phyloP scores from a whole-genome alignment of 2,797 vertebrate genomes.

The Oreochromis grahami region DNA sequence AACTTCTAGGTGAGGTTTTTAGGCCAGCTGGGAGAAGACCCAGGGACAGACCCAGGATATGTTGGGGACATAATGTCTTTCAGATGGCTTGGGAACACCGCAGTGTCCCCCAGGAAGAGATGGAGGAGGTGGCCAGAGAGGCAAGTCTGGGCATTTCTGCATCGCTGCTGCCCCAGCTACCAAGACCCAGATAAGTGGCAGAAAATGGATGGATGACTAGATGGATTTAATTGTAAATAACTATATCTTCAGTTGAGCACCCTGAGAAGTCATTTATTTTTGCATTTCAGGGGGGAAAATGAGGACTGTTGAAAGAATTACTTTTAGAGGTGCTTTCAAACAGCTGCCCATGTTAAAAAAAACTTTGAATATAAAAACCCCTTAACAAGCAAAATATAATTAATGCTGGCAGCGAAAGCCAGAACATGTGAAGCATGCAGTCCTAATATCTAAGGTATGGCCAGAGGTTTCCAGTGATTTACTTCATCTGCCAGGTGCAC shows the following conservation, averaged over 20 bases:
- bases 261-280: not conserved
- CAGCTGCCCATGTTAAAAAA: conserved; percentile 12
- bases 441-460: conserved; percentile 19
- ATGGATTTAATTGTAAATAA: not conserved
- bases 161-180: not conserved
- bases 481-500: conserved; percentile 8
- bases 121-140: not conserved
- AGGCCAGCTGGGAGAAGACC: not conserved
- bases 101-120: not conserved
- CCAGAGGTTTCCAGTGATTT: conserved; percentile 19
- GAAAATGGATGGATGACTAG: not conserved
- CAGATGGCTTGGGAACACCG: not conserved
- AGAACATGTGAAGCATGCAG: conserved; percentile 21
- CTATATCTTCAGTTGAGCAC: not conserved
- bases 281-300: not conserved
- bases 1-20: not conserved
- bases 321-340: conserved; percentile 10
- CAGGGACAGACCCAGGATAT: not conserved
- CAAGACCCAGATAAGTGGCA: not conserved
- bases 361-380: conserved; percentile 27
- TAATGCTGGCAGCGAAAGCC: conserved; percentile 27
- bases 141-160: not conserved
- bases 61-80: not conserved
- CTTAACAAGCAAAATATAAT: conserved; percentile 36
- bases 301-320: not conserved